Conservation (phyloP, 1,140 invertebrate genomes). For the Drosophila auraria region DNA sequence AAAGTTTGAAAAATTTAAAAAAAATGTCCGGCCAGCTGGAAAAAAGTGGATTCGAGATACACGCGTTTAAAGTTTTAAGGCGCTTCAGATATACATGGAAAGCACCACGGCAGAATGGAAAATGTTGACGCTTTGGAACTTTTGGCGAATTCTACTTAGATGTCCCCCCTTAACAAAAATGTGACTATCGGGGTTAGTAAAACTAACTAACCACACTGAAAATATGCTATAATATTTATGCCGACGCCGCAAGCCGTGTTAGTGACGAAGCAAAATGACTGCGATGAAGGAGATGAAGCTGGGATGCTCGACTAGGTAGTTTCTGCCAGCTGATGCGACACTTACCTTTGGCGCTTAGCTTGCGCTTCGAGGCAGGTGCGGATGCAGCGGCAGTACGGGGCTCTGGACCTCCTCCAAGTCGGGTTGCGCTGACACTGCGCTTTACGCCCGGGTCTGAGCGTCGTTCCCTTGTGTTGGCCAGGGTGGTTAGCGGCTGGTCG, state of each 20-base stretch:
- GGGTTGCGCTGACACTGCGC: constrained; percentile 45
- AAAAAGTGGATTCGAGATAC: no score
- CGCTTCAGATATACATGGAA: no score
- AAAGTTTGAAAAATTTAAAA: no score
- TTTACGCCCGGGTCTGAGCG: constrained; percentile 64
- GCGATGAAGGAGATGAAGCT: constrained; percentile 34
- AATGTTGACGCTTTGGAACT: no score
- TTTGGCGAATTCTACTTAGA: no score
- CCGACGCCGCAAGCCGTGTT: background rate
- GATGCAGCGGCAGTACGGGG: constrained; percentile 4
- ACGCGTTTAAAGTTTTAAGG: no score
- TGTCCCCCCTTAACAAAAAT: background rate
- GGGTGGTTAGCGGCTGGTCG: constrained; percentile 53
- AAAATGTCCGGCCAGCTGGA: no score
- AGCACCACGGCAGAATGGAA: no score
- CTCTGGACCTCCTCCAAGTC: constrained; percentile 33
- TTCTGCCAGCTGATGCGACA: background rate
- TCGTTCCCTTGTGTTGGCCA: constrained; percentile 65
- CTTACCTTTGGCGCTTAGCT: constrained; percentile 66
- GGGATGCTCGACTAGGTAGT: constrained; percentile 2
- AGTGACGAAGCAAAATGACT: constrained; percentile 40
- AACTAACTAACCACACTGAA: background rate
- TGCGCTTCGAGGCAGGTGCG: constrained; percentile 47
- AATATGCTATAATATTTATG: background rate
- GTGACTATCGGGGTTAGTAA: background rate